These are phyloP conservation scores for Pogonocherus hispidulus DNA, from an alignment of 2,888 invertebrate species.

Conservation along the genomic window DNA sequence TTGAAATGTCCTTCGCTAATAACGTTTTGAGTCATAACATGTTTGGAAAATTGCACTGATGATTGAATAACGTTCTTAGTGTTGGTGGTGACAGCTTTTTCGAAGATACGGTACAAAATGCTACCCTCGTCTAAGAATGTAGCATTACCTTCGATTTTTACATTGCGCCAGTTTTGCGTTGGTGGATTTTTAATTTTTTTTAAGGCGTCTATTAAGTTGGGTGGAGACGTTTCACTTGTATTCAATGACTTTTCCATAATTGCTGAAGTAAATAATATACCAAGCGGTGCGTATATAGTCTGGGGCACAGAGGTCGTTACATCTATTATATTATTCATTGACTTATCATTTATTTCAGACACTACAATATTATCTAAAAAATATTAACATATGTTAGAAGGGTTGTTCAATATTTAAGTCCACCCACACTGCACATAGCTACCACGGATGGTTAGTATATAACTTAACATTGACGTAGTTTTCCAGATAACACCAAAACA, in stretches of 20 bases:
- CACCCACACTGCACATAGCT: too few relatives aligned
- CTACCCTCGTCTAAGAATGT: slow-evolving; percentile 54
- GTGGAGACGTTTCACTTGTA: slow-evolving; percentile 46
- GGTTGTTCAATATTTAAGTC: too few relatives aligned
- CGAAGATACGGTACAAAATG: slow-evolving; percentile 53
- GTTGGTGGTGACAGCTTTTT: slow-evolving; percentile 55
- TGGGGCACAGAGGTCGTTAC: slow-evolving; percentile 46
- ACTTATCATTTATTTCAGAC: slow-evolving; percentile 54
- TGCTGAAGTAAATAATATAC: slow-evolving; percentile 42
- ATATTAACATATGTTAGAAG: too few relatives aligned
- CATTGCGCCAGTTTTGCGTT: slow-evolving; percentile 49
- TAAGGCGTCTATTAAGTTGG: slow-evolving; percentile 48
- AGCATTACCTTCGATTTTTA: slow-evolving; percentile 53
- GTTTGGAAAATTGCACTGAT: slow-evolving; percentile 56
- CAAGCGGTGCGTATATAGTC: slow-evolving; percentile 46
- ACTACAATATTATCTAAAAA: slow-evolving; percentile 53
- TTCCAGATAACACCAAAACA: too few relatives aligned
- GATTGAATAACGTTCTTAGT: slow-evolving; percentile 53
- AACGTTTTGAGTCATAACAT: slow-evolving; percentile 55
- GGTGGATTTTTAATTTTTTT: slow-evolving; percentile 49
- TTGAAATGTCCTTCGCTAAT: slow-evolving; percentile 55
- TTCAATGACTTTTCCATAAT: slow-evolving; percentile 41
- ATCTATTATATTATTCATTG: slow-evolving; percentile 53
- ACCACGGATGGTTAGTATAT: too few relatives aligned
- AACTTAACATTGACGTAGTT: too few relatives aligned